These are phyloP conservation scores for Acheta domesticus DNA, from an alignment of 2,888 invertebrate species.

Conservation along the genomic window DNA sequence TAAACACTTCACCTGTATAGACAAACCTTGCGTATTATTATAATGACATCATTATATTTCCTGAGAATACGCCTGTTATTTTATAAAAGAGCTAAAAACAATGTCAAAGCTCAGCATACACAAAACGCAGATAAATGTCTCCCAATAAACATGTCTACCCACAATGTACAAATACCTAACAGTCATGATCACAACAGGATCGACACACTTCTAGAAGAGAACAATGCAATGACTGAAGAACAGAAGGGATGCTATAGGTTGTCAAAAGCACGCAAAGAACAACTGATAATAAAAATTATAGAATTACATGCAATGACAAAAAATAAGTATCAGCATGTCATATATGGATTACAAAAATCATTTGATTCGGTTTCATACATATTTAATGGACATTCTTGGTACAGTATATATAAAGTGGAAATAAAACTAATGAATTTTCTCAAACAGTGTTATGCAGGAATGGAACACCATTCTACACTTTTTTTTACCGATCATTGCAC, in stretches of 20 bases:
- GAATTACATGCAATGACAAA: background rate
- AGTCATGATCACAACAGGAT: background rate
- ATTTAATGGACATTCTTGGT: background rate
- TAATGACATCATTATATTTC: background rate
- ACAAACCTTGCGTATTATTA: background rate
- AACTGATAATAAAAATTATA: background rate
- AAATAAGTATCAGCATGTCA: background rate
- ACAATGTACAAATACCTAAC: background rate
- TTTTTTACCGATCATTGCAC: background rate
- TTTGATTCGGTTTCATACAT: background rate
- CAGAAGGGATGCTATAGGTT: background rate
- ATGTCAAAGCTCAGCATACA: background rate
- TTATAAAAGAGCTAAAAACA: background rate
- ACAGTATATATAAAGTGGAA: background rate
- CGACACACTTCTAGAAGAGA: background rate
- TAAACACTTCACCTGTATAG: background rate
- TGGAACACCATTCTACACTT: background rate
- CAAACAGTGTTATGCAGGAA: background rate
- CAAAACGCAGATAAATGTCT: background rate
- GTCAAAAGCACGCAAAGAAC: background rate
- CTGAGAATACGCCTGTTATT: background rate
- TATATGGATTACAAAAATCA: background rate
- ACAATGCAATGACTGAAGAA: background rate
- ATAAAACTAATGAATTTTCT: background rate
- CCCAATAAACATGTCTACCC: background rate